Percentiles rank a stretch among this genome's conserved stretches.
These are phyloP conservation scores for Hoplostethus atlanticus DNA, from an alignment of 2,797 vertebrate species.

Conservation along the genomic window DNA sequence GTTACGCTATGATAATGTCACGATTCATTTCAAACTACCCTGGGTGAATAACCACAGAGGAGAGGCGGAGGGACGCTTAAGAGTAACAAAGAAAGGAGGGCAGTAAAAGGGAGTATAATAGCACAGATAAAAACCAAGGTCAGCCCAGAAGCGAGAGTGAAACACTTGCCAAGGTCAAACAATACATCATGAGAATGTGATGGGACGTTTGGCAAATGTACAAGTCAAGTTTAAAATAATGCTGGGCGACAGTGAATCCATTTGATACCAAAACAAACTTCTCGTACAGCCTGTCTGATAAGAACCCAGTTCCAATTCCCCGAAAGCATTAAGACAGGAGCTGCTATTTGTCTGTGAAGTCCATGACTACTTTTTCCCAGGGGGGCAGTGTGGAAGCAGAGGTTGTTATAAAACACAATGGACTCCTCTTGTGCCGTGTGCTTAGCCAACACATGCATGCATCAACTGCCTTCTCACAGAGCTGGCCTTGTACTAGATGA, in stretches of 20 bases:
- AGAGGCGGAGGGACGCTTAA: slow-evolving; percentile 2
- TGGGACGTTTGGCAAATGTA: slow-evolving; percentile 18
- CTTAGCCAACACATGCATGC: not conserved
- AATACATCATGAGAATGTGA: slow-evolving; percentile 45
- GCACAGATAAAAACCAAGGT: slow-evolving; percentile 69
- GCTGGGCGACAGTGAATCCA: not conserved
- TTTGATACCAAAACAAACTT: slow-evolving; percentile 18
- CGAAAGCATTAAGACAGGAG: not conserved
- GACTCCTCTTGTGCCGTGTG: not conserved
- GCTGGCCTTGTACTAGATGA: not conserved
- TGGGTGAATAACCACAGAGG: slow-evolving; percentile 8
- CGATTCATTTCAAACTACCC: not conserved
- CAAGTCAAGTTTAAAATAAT: slow-evolving; percentile 2
- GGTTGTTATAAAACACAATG: not conserved
- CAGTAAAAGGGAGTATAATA: slow-evolving; percentile 55
- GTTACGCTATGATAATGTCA: not conserved
- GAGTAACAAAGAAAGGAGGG: slow-evolving; percentile 43
- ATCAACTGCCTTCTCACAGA: not conserved
- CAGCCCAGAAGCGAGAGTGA: slow-evolving; percentile 47
- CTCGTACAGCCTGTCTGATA: not conserved
- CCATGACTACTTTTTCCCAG: not conserved
- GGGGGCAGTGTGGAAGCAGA: not conserved
- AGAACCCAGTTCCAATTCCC: not conserved
- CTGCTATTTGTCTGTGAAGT: not conserved
- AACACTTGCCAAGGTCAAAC: slow-evolving; percentile 53